Base-by-base conservation (phyloP, 2,888 invertebrate genomes). In the Hypselothyrea guttata region DNA sequence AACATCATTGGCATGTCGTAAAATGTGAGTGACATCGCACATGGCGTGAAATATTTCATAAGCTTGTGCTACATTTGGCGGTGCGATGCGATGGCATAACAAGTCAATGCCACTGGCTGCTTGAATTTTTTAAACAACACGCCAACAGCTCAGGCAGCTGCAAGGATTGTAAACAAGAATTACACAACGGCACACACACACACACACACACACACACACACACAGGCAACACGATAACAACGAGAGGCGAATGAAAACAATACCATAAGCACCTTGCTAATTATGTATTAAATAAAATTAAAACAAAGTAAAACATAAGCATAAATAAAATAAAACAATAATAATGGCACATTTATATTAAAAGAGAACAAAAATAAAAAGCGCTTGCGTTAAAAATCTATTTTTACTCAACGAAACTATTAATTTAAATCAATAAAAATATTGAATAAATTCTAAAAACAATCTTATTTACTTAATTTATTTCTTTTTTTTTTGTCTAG, bases 1-100 rank as follows among this genome's bases (percentile, higher is more conserved):
- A 16, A 49, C 85, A 78, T 83, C 78, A 79, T 79, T 79, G 78
- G 85, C 78, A 83, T 84, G 85, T 79, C 78, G 66, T 79, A 85
- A 79, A 79, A 75, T 72, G 66, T 79, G 78, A 79, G 60, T 72
- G 85, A 84, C 79, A 54, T 46, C 57, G 70, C 77, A 64, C 58
- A 73, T 60, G 66, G 66, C 62, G 58, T 56, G 71, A 67, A 74
- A 61, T 61, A 62, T 77, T 67, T 77, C 75, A 74, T 76, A 76
- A 74, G 71, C 55, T 63, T 73, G 65, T 70, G 78, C 64, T 51
- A 79, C 78, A 78, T 83, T 84, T 83, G 69, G 56, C 76, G 63
- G 18, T 22, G 61, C 78, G 49, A 51, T 51, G 71, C 71, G 22
- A 22, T 22, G 22, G 74, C 57, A 77, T 54, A 60, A 65, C 67